Conservation (phyloP, 2,113 vertebrate genomes). For the Sterrhoptilus dennistouni region DNA sequence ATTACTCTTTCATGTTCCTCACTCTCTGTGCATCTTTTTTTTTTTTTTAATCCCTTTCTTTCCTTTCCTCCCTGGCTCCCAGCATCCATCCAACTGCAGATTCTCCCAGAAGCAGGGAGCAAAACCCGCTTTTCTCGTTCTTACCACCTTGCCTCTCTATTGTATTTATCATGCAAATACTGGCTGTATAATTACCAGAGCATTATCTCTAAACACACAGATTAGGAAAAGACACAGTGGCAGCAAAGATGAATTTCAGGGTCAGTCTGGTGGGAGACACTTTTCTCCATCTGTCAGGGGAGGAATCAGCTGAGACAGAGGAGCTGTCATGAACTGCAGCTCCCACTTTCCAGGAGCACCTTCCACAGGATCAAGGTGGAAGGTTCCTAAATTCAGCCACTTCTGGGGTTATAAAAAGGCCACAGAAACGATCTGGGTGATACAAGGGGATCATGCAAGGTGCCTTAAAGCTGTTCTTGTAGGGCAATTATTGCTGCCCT, state of each 20-base stretch:
- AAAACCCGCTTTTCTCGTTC: constrained; percentile 77
- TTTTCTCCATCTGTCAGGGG: neutral
- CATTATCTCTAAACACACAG: constrained; percentile 66
- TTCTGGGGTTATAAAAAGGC: neutral
- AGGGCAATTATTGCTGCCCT: neutral
- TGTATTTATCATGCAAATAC: constrained; percentile 60
- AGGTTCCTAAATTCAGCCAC: neutral
- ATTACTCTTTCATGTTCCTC: neutral
- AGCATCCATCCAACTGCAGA: neutral
- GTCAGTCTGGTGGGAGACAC: constrained; percentile 1
- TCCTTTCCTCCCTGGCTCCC: neutral
- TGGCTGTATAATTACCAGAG: constrained; percentile 64
- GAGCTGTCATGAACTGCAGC: neutral
- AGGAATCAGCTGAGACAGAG: neutral
- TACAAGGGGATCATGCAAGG: neutral
- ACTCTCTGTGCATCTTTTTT: neutral
- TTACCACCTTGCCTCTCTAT: neutral
- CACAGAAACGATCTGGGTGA: neutral
- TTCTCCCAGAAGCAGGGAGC: constrained; percentile 34
- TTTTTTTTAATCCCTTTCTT: neutral
- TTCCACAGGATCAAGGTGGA: neutral
- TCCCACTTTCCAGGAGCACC: neutral
- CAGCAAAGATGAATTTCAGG: constrained; percentile 38
- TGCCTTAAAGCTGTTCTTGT: rapidly evolving
- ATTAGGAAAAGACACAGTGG: constrained; percentile 17